Percentiles rank a stretch among this genome's conserved stretches.
Evolutionary conservation across 2,113 vertebrate genomes (phyloP).

Genomic region (Apeltes quadracus): DNA sequence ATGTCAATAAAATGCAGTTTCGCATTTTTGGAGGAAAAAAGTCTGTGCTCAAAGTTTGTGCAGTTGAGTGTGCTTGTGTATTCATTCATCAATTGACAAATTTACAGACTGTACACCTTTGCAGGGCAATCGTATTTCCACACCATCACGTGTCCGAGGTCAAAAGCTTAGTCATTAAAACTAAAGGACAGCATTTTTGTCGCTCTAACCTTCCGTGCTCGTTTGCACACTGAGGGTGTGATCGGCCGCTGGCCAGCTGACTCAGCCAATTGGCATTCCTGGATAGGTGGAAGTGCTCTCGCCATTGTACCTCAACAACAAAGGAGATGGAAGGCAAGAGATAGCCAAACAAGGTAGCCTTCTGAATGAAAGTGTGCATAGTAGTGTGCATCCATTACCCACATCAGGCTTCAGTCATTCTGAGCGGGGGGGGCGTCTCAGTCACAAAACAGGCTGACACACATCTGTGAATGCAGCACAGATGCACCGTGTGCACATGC

Average conservation of each 20-base stretch:
- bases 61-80: not conserved
- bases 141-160: conserved; percentile 5
- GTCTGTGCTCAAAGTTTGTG: conserved; percentile 10
- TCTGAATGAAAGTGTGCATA: conserved; percentile 36
- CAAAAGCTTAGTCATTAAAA: conserved; percentile 20
- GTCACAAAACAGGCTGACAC: conserved; percentile 14
- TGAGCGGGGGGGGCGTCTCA: not conserved
- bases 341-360: not conserved
- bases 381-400: conserved; percentile 30
- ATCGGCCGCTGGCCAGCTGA: conserved; percentile 49
- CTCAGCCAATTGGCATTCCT: conserved; percentile 61
- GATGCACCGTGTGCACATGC: conserved; percentile 9
- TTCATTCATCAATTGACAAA: conserved; percentile 25
- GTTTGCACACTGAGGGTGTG: conserved; percentile 54
- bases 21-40: conserved; percentile 14
- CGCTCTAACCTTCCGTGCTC: conserved; percentile 25
- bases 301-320: conserved; percentile 45
- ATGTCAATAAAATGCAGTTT: conserved; percentile 26
- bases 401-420: conserved; percentile 31
- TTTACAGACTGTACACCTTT: conserved; percentile 31
- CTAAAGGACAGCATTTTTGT: conserved; percentile 8
- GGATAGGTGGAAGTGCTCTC: conserved; percentile 23
- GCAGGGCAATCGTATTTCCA: conserved; percentile 4
- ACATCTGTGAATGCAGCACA: not conserved
- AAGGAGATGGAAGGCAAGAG: conserved; percentile 17